Percentiles rank a stretch among this genome's conserved stretches.
Evolutionary conservation across 1,140 invertebrate genomes (phyloP).

Genomic region (Hyposmocoma kahamanoa): DNA sequence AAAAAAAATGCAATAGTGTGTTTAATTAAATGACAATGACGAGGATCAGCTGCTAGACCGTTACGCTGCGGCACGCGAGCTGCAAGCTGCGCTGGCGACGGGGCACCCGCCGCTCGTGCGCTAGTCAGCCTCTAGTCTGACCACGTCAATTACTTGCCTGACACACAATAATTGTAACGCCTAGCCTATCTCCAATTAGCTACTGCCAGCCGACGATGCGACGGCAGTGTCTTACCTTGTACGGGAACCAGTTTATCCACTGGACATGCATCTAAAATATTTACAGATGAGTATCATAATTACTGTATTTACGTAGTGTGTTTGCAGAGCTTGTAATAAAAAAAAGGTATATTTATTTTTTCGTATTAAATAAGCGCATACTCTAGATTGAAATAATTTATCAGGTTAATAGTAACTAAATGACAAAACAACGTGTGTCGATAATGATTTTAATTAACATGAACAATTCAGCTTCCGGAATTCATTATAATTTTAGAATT

Average conservation of each 20-base stretch:
- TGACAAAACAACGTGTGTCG: neutral
- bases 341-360: neutral
- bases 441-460: neutral
- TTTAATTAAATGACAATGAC: conserved; percentile 55
- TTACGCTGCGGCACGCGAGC: conserved; percentile 48
- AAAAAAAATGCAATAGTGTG: conserved; percentile 9
- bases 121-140: neutral
- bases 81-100: neutral
- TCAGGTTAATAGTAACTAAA: neutral
- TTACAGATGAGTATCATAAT: conserved; percentile 30
- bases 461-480: neutral
- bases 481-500: neutral
- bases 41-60: conserved; percentile 53
- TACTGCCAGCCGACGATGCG: conserved; percentile 30
- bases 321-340: neutral
- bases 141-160: conserved; percentile 31
- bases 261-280: conserved; percentile 30
- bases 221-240: too few relatives aligned
- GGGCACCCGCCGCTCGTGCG: conserved; percentile 10
- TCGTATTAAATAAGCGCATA: neutral
- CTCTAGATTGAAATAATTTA: neutral
- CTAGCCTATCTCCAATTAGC: conserved; percentile 41
- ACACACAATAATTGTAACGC: conserved; percentile 50
- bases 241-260: conserved; percentile 36
- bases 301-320: conserved; percentile 7